Evolutionary conservation across 2,797 vertebrate species (phyloP).

Genomic region (Amblyopsis hoosieri): DNA sequence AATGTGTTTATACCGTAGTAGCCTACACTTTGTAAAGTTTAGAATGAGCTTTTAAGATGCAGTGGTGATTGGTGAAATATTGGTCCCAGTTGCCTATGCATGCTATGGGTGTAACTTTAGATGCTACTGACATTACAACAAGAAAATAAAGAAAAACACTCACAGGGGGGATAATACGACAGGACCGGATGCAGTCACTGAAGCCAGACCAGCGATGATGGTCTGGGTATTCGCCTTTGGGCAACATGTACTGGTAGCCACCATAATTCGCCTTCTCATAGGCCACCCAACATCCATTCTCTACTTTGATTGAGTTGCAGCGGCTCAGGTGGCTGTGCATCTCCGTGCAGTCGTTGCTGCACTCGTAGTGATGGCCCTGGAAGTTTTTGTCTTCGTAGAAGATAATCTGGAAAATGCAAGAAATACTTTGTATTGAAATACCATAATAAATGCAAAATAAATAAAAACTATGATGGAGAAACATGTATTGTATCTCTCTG

Average conservation of each 20-base stretch:
- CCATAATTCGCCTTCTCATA: constrained; percentile 80
- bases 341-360: constrained; percentile 73
- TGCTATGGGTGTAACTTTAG: no score
- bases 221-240: constrained; percentile 80
- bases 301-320: constrained; percentile 82
- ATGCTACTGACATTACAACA: no score
- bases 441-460: no score
- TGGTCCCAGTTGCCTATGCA: no score
- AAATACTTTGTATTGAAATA: background rate
- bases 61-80: background rate
- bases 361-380: constrained; percentile 80
- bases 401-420: constrained; percentile 64
- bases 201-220: constrained; percentile 81
- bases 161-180: constrained; percentile 79
- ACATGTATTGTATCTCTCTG: no score
- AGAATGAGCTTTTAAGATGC: background rate
- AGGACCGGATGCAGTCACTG: constrained; percentile 83
- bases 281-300: constrained; percentile 78
- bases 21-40: background rate
- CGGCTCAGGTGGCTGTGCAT: constrained; percentile 76
- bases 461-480: no score
- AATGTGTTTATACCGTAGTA: no score
- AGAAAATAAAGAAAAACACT: constrained; percentile 46
- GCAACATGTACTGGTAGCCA: constrained; percentile 82
- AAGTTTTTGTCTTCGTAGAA: constrained; percentile 82